Percentiles rank a stretch among this genome's conserved stretches.
These are phyloP conservation scores for Araneus ventricosus DNA, from an alignment of 1,140 invertebrate genomes.

Conservation along the genomic window DNA sequence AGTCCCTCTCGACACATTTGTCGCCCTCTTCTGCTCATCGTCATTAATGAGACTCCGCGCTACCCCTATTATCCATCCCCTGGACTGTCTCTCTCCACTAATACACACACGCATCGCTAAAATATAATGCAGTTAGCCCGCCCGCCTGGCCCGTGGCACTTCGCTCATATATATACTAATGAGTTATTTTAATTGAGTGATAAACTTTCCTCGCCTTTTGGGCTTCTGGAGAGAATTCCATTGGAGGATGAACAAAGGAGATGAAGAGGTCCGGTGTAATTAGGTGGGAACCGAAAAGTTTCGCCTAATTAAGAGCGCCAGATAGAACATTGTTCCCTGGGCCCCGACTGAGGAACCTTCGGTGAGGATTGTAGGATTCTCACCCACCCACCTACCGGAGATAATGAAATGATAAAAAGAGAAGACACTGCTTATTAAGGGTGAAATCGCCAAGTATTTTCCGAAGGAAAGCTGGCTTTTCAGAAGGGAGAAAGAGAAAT, in stretches of 20 bases:
- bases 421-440: slow-evolving; percentile 73
- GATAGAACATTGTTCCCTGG: slow-evolving; percentile 43
- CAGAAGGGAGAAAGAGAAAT: no score
- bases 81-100: neutral
- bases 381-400: slow-evolving; percentile 4
- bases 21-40: slow-evolving; percentile 40
- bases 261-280: slow-evolving; percentile 60
- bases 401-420: slow-evolving; percentile 75
- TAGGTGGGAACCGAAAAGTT: slow-evolving; percentile 69
- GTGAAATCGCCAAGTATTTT: slow-evolving; percentile 32
- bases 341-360: neutral
- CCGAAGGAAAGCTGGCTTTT: slow-evolving; percentile 3
- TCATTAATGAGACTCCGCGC: slow-evolving; percentile 41
- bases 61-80: slow-evolving; percentile 36
- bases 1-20: neutral
- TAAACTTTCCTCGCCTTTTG: slow-evolving; percentile 63
- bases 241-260: slow-evolving; percentile 52
- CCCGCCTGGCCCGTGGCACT: neutral
- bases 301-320: slow-evolving; percentile 66
- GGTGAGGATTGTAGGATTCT: neutral
- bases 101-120: slow-evolving; percentile 66
- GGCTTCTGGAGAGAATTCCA: slow-evolving; percentile 39
- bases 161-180: slow-evolving; percentile 73
- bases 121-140: slow-evolving; percentile 73
- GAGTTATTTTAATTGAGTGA: slow-evolving; percentile 75